Evolutionary conservation across 2,797 vertebrate species (phyloP).

Genomic region (Percopsis omiscomaycus): DNA sequence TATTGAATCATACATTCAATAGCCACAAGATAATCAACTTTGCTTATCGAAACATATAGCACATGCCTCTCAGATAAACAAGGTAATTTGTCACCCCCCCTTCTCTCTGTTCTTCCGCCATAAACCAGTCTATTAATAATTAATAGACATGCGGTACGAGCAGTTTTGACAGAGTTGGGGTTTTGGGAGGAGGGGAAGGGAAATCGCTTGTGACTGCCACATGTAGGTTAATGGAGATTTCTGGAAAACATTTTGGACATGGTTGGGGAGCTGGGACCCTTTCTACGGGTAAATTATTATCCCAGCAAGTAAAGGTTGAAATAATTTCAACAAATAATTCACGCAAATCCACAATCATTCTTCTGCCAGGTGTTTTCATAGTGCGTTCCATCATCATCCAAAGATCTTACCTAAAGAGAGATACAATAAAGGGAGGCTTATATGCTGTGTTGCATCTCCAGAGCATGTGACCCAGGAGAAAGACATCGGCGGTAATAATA

Average conservation of each 20-base stretch:
- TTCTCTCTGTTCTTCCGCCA: conserved; percentile 9
- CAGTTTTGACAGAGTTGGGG: conserved; percentile 29
- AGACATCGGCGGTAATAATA: conserved; percentile 29
- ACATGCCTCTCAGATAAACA: conserved; percentile 26
- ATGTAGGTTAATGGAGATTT: conserved; percentile 1
- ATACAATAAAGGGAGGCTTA: conserved; percentile 24
- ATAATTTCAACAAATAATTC: conserved; percentile 5
- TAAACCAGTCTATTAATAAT: conserved; percentile 40
- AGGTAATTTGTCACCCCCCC: conserved; percentile 4
- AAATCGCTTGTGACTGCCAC: conserved; percentile 16
- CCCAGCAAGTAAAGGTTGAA: conserved; percentile 12
- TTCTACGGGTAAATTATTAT: too few species aligned
- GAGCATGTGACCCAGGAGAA: not conserved
- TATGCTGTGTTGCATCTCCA: conserved; percentile 15
- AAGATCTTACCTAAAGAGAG: conserved; percentile 36
- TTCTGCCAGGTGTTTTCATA: conserved; percentile 13
- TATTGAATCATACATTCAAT: conserved; percentile 12
- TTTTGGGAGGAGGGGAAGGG: conserved; percentile 22
- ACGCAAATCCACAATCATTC: too few species aligned
- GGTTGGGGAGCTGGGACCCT: not conserved
- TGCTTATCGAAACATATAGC: conserved; percentile 20
- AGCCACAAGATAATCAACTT: conserved; percentile 13
- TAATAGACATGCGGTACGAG: conserved; percentile 26
- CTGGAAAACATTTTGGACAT: conserved; percentile 19
- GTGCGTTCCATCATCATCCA: conserved; percentile 35